Evolutionary conservation across 64 coral and sea anemone genomes (phyloP), one percentile per base, ranked within the genome.

Genomic region (Anthopleura sola): DNA sequence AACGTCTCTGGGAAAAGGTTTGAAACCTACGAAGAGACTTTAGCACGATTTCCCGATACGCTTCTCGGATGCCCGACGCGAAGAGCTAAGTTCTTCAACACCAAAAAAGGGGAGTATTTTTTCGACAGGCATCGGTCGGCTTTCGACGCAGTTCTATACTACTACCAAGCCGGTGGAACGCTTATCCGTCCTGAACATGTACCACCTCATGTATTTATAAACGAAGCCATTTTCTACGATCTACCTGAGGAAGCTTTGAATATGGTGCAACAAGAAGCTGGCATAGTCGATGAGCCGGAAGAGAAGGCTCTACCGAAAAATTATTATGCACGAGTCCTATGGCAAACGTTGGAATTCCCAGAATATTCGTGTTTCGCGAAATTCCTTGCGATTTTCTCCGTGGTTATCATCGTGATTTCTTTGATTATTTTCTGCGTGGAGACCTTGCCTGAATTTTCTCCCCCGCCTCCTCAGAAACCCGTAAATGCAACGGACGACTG

Each of bases 341-440:
- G 97, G 97, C 83, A 95, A 28, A 85, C 97, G 0, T 34, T 99
- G 6, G 97, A 99, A 49, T 99, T 95, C 44, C 97, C 97, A 0
- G 90, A 99, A 10, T 89, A 87, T 3, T 99, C 97, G 2, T 83
- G 75, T 55, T 19, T 99, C n/a, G 97, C 97, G 6, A 99, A 95
- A 75, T 86, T 57, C 17, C 82, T 99, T 26, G 97, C 97, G 3
- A 99, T 99, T 85, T 89, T 88, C 62, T 99, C 97, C 17, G 97
- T 99, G 20, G 31, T 90, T 36, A 89, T 99, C n/a, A 99, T 99
- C 47, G 88, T 92, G 77, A 49, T 94, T 58, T 99, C 97, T 19
- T 83, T 99, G 36, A 94, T 99, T 68, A 88, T 99, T 51, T 99
- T 99, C 76, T 99, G 97, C 80, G 77, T 95, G 32, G 97, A 99